A percentile compares a stretch with the other conserved stretches of the same genome.
Evolutionary conservation across 1,140 invertebrate genomes (phyloP).

Genomic region (Tetraneura akinire): DNA sequence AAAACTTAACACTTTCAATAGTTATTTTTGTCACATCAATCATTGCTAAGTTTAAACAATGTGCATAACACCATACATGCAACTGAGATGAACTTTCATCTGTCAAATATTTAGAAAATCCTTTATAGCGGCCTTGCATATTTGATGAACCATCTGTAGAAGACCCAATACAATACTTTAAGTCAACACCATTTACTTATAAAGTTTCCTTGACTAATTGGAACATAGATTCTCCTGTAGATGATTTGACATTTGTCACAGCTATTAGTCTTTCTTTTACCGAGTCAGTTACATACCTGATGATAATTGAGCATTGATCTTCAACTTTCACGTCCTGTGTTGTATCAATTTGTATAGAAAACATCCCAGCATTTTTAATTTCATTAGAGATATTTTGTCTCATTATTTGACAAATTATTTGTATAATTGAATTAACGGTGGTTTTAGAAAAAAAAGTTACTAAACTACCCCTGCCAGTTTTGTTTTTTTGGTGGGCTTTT

Average conservation of each 20-base stretch:
- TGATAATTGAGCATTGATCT: no score
- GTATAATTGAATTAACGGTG: no score
- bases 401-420: no score
- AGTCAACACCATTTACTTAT: conserved; percentile 39
- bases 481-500: no score
- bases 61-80: conserved; percentile 29
- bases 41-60: conserved; percentile 25
- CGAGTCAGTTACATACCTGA: no score
- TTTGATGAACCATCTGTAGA: conserved; percentile 54
- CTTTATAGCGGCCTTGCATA: conserved; percentile 54
- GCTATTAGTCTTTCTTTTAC: no score
- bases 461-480: no score
- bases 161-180: conserved; percentile 52
- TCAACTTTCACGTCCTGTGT: not conserved
- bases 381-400: not conserved
- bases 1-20: not conserved
- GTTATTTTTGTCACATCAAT: not conserved
- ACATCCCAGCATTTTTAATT: not conserved
- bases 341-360: not conserved
- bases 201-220: not conserved
- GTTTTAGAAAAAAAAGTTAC: no score
- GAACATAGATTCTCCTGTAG: no score
- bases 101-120: conserved; percentile 47
- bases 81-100: conserved; percentile 36
- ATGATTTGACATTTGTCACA: no score